Evolutionary conservation across 2,888 invertebrate genomes (phyloP).

Genomic region (Platycheirus albimanus): DNA sequence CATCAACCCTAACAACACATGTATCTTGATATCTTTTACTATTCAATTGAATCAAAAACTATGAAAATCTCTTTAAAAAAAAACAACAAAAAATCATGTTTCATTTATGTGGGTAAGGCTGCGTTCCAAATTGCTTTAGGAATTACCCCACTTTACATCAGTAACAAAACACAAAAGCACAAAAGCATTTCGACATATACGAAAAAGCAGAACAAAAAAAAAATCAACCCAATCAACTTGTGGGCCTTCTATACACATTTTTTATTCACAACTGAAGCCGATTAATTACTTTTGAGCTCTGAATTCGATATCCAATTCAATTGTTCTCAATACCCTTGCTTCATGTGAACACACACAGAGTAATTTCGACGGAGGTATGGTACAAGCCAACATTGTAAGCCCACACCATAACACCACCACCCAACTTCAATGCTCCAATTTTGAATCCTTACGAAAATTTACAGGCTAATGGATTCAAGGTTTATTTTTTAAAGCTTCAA

Average conservation of each 20-base stretch:
- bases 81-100: no score
- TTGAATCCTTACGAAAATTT: not conserved
- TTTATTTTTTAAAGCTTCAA: no score
- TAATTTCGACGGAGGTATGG: no score
- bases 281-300: conserved; percentile 34
- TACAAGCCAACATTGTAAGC: no score
- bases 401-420: not conserved
- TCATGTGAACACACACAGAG: no score
- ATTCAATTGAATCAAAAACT: no score
- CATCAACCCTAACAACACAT: no score
- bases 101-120: not conserved
- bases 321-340: conserved; percentile 39
- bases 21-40: no score
- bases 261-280: not conserved
- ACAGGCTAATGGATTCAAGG: conserved; percentile 9
- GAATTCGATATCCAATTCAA: conserved; percentile 29
- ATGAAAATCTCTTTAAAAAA: no score
- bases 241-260: conserved; percentile 19
- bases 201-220: not conserved
- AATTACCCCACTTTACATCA: conserved; percentile 16
- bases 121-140: conserved; percentile 21
- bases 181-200: conserved; percentile 15
- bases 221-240: conserved; percentile 23
- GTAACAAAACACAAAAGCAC: conserved; percentile 6
- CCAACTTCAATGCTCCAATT: conserved; percentile 25